Evolutionary conservation across 2,888 invertebrate species (phyloP).

Genomic region (Sarcophaga caerulescens): DNA sequence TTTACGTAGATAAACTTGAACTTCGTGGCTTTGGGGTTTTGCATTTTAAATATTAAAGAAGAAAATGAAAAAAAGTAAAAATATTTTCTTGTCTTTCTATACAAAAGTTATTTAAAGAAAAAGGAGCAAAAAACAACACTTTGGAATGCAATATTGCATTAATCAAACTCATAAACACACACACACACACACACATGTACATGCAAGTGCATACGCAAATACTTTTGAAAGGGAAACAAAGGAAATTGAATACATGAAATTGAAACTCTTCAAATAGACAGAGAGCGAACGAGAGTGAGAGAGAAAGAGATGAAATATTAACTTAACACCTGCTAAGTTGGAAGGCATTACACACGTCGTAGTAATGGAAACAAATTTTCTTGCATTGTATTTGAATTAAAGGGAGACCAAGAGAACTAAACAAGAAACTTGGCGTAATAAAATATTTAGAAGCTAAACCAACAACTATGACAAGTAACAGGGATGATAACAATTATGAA

Average conservation of each 20-base stretch:
- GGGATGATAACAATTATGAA: no score
- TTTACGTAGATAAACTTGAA: slow-evolving; percentile 65
- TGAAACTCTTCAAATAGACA: slow-evolving; percentile 29
- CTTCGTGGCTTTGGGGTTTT: slow-evolving; percentile 65
- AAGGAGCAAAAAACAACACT: slow-evolving; percentile 37
- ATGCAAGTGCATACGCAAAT: neutral
- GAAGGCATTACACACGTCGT: slow-evolving; percentile 36
- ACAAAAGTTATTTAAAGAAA: slow-evolving; percentile 6
- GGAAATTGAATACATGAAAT: slow-evolving; percentile 63
- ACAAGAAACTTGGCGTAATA: neutral
- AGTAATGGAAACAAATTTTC: neutral
- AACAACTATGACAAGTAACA: neutral
- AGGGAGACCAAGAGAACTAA: neutral
- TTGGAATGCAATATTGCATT: slow-evolving; percentile 61
- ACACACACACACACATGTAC: neutral
- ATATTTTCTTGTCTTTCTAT: neutral
- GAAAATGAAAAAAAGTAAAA: neutral
- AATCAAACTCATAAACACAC: slow-evolving; percentile 4
- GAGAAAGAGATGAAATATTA: slow-evolving; percentile 47
- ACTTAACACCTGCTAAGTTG: slow-evolving; percentile 63
- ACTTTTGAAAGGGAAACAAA: slow-evolving; percentile 66
- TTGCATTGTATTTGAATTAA: neutral
- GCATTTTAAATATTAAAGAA: neutral
- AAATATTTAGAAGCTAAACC: neutral
- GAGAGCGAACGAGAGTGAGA: slow-evolving; percentile 17